Conservation (phyloP, 1,140 invertebrate species). For the Aphidius gifuensis region DNA sequence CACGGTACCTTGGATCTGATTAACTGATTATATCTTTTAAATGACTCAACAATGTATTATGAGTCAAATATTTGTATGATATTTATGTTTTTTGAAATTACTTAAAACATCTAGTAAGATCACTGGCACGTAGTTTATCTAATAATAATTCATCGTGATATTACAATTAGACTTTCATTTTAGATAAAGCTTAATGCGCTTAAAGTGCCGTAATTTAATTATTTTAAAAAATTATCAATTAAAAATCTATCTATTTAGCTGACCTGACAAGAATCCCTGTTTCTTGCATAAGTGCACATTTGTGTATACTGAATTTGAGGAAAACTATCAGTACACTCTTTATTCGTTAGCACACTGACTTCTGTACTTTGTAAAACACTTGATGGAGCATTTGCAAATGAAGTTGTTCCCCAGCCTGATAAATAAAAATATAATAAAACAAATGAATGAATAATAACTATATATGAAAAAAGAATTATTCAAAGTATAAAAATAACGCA, state of each 20-base stretch:
- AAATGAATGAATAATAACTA: too few species aligned
- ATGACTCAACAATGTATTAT: too few species aligned
- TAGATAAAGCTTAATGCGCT: not conserved
- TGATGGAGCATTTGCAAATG: conserved; percentile 57
- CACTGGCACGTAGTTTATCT: too few species aligned
- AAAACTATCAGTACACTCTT: conserved; percentile 48
- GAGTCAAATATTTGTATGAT: too few species aligned
- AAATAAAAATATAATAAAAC: conserved; percentile 7
- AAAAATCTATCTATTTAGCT: not conserved
- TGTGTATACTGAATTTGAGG: conserved; percentile 16
- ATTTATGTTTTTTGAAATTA: too few species aligned
- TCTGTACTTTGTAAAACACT: conserved; percentile 59
- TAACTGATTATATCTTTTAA: too few species aligned
- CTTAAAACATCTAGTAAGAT: too few species aligned
- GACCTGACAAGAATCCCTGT: conserved; percentile 42
- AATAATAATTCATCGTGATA: too few species aligned
- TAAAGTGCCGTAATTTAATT: conserved; percentile 1
- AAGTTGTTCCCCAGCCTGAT: conserved; percentile 65
- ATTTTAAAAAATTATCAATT: not conserved
- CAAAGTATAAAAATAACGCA: not conserved
- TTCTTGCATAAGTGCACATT: conserved; percentile 21
- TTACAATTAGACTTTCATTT: too few species aligned
- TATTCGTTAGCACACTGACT: conserved; percentile 59
- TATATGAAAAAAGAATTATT: too few species aligned
- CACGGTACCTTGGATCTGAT: too few species aligned